Percentiles rank a stretch among this genome's conserved stretches.
Evolutionary conservation across 2,888 invertebrate genomes (phyloP).

Genomic region (Lithodes maja): DNA sequence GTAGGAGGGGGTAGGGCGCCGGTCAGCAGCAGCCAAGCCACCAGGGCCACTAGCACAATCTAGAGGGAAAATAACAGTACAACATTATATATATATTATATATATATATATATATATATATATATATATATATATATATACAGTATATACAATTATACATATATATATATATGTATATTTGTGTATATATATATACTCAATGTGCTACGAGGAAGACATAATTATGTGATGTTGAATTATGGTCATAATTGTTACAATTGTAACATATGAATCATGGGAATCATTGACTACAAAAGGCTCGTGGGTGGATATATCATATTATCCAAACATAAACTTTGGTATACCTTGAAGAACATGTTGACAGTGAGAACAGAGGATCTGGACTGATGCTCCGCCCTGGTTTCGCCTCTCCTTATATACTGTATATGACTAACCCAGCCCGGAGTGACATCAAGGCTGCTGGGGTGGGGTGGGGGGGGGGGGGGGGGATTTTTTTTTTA

Average conservation of each 20-base stretch:
- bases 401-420: background rate
- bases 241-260: background rate
- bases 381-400: background rate
- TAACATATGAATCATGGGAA: too few relatives aligned
- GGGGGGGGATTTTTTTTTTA: background rate
- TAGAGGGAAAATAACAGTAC: background rate
- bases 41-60: slow-evolving; percentile 31
- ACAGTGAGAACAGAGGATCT: background rate
- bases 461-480: slow-evolving; percentile 1
- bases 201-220: background rate
- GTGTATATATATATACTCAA: background rate
- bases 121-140: slow-evolving; percentile 1
- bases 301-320: too few relatives aligned
- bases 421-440: background rate
- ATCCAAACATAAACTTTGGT: too few relatives aligned
- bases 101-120: background rate
- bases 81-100: background rate
- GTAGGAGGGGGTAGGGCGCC: background rate
- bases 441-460: background rate
- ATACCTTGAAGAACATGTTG: background rate
- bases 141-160: too few relatives aligned
- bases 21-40: slow-evolving; percentile 34
- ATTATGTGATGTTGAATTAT: background rate
- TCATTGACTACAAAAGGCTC: too few relatives aligned
- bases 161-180: background rate